Conservation (phyloP, 1,140 invertebrate species). For the Meloidogyne hapla region DNA sequence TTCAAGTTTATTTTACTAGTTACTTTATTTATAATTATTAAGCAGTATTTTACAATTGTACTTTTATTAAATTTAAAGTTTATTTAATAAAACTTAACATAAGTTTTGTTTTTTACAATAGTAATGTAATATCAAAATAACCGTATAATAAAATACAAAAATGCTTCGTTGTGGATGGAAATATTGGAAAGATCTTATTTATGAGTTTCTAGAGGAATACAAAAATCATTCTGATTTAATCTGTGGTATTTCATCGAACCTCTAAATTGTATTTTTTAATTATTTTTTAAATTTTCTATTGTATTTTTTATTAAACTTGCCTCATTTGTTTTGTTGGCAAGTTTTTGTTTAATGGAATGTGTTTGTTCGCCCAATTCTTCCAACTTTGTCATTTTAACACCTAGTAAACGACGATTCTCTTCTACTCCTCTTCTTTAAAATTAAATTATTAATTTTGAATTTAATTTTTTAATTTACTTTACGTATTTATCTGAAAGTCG, state of each 20-base stretch:
- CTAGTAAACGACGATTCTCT: conserved; percentile 36
- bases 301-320: conserved; percentile 15
- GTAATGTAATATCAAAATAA: background rate
- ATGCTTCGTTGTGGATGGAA: background rate
- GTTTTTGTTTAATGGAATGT: conserved; percentile 24
- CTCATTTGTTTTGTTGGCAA: conserved; percentile 19
- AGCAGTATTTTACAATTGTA: background rate
- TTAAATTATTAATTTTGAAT: conserved; percentile 39
- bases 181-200: background rate
- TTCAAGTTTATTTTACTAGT: background rate
- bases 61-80: background rate
- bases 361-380: conserved; percentile 34
- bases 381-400: conserved; percentile 39
- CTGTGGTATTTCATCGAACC: background rate
- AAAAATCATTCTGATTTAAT: background rate
- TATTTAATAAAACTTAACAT: background rate
- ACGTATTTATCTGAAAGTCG: conserved; percentile 6
- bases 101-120: background rate
- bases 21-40: background rate
- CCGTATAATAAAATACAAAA: background rate
- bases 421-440: conserved; percentile 37
- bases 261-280: background rate
- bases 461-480: background rate
- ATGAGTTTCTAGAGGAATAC: background rate
- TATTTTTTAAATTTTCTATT: too few relatives aligned